Evolutionary conservation across 53 echinoderm and acorn worm species (phyloP).

Genomic region (Paracentrotus lividus): DNA sequence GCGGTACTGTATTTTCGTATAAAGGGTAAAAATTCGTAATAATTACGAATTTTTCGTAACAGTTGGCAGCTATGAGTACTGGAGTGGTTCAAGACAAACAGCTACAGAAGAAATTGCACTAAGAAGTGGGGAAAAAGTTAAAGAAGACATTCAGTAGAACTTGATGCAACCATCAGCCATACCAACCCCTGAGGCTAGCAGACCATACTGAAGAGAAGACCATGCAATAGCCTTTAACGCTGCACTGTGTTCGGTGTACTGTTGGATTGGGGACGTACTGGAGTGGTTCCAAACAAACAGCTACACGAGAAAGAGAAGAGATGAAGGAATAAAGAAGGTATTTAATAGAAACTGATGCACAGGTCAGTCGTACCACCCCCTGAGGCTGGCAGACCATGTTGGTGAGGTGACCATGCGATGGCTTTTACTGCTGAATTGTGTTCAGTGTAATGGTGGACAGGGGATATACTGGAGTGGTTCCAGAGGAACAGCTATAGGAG

Average conservation of each 20-base stretch:
- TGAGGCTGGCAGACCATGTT: slow-evolving; percentile 95
- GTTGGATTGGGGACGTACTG: slow-evolving; percentile 87
- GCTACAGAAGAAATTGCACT: too few relatives aligned
- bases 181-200: slow-evolving; percentile 95
- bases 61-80: too few relatives aligned
- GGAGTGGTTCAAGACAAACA: too few relatives aligned
- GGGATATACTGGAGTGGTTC: slow-evolving; percentile 69
- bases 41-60: too few relatives aligned
- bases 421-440: slow-evolving; percentile 92
- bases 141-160: too few relatives aligned
- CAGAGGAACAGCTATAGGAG: slow-evolving; percentile 90
- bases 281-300: slow-evolving; percentile 99
- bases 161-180: slow-evolving; percentile 96
- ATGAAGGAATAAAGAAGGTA: background rate
- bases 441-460: too few relatives aligned
- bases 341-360: slow-evolving; percentile 96
- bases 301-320: slow-evolving; percentile 56
- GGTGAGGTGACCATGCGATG: slow-evolving; percentile 76
- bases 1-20: too few relatives aligned
- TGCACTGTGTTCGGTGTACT: slow-evolving; percentile 94
- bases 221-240: slow-evolving; percentile 99
- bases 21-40: too few relatives aligned
- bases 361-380: slow-evolving; percentile 97
- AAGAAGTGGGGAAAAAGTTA: too few relatives aligned
- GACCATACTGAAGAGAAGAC: slow-evolving; percentile 98